These are phyloP conservation scores for Drosophila multiciliata DNA, from an alignment of 2,888 invertebrate species.

Conservation along the genomic window DNA sequence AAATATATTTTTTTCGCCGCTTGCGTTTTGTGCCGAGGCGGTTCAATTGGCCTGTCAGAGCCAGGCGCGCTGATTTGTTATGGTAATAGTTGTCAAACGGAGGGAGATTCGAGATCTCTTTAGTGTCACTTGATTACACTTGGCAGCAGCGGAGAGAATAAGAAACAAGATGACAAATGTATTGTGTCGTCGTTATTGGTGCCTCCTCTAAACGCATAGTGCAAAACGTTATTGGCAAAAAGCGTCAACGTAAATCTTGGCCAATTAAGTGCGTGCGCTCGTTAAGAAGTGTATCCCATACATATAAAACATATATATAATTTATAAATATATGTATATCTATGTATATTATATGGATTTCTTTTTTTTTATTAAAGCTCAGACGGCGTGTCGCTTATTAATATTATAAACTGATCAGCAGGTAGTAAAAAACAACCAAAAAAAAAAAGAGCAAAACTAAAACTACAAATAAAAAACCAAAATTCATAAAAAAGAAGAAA, in stretches of 20 bases:
- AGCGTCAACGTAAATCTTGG: conserved; percentile 66
- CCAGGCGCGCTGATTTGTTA: conserved; percentile 75
- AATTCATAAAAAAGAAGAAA: conserved; percentile 2
- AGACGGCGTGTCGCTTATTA: conserved; percentile 66
- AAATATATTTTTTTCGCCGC: conserved; percentile 57
- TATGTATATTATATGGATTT: neutral
- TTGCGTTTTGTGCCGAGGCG: conserved; percentile 27
- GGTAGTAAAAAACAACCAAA: conserved; percentile 14
- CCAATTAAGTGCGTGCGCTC: conserved; percentile 68
- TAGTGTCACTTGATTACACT: conserved; percentile 75
- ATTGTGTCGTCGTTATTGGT: conserved; percentile 12
- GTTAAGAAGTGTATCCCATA: conserved; percentile 52
- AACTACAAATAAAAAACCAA: conserved; percentile 27
- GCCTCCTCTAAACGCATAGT: conserved; percentile 34
- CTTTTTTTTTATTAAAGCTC: conserved; percentile 28
- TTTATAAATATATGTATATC: conserved; percentile 1
- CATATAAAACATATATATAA: neutral
- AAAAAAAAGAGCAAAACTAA: conserved; percentile 14
- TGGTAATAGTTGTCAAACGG: conserved; percentile 76
- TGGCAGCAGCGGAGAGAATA: conserved; percentile 36
- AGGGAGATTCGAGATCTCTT: conserved; percentile 73
- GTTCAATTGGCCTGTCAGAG: conserved; percentile 77
- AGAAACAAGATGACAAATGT: conserved; percentile 37
- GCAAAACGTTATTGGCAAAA: conserved; percentile 44
- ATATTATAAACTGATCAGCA: conserved; percentile 42